phyloP scores from a whole-genome alignment of 2,797 vertebrate species.

The Sebastes glaucus region DNA sequence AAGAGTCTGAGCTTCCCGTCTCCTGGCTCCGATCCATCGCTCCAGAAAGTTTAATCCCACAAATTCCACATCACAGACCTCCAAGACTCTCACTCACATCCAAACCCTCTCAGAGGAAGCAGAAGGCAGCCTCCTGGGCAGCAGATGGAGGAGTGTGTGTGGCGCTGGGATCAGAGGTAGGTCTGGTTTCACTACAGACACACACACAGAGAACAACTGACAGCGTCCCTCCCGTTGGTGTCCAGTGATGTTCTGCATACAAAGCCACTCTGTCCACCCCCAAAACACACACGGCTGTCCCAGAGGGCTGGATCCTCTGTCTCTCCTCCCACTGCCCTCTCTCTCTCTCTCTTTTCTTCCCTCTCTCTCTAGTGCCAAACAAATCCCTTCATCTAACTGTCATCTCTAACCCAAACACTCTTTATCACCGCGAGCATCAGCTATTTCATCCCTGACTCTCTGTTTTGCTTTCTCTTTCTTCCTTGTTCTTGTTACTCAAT shows the following conservation, averaged over 20 bases:
- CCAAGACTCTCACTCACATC: constrained; percentile 9
- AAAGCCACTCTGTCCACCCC: constrained; percentile 73
- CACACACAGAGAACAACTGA: constrained; percentile 68
- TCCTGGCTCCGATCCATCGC: constrained; percentile 46
- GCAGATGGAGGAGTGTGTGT: constrained; percentile 70
- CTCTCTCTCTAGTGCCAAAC: constrained; percentile 38
- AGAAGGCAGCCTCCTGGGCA: constrained; percentile 58
- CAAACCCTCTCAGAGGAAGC: constrained; percentile 18
- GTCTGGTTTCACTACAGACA: constrained; percentile 74
- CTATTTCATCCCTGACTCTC: constrained; percentile 1
- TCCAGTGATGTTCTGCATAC: constrained; percentile 72
- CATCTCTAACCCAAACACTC: constrained; percentile 31
- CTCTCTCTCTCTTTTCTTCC: constrained; percentile 14
- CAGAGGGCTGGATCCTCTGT: constrained; percentile 70
- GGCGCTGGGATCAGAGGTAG: constrained; percentile 64
- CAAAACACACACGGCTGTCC: constrained; percentile 63
- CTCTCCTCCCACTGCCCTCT: constrained; percentile 59
- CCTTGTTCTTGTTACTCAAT: constrained; percentile 10
- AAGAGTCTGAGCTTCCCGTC: constrained; percentile 12
- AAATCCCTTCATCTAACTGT: constrained; percentile 56
- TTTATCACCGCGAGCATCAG: constrained; percentile 22
- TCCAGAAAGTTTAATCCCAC: constrained; percentile 66
- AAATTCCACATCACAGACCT: constrained; percentile 60
- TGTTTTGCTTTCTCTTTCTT: constrained; percentile 20
- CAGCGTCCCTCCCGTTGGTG: constrained; percentile 63